Evolutionary conservation across 2,888 invertebrate genomes (phyloP), one percentile per base, ranked within the genome.

Genomic region (Tachina fera): DNA sequence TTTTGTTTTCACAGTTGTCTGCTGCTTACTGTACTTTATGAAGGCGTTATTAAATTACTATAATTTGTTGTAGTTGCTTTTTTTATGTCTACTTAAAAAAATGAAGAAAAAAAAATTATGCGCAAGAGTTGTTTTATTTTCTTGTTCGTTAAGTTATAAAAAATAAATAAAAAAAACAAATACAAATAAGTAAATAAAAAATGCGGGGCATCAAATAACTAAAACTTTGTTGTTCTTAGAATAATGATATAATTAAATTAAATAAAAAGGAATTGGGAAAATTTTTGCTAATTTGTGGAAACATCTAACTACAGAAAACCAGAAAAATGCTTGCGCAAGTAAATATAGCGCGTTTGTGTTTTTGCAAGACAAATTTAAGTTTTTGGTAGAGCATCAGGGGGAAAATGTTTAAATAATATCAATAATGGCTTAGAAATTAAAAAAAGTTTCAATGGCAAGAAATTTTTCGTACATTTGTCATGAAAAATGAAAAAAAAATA

Each of bases 1-100:
- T 41, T 78, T 61, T 41, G 14, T 70, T n/a, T 49, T 19, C 16
- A 19, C 22, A 74, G 49, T 74, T 79, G 74, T 72, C 76, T 80
- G 68, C 65, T 72, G 51, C n/a, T 76, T 10, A n/a, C 58, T 72
- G 53, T 39, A 49, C 31, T 68, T 58, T 75, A 85, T 82, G 85
- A 82, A 82, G 85, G 85, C 85, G 85, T 85, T 75, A 85, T 82
- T 82, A 85, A 85, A 85, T 85, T 82, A 82, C 85, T 82, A 71
- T 78, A 78, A 85, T 85, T 85, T 78, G 67, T 75, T 56, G 72
- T 60, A 78, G 74, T 74, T 63, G 74, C 31, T 68, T 39, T 53
- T 63, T 58, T 68, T 58, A 63, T 72, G 68, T 81, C 49, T 67
- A 72, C 68, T 61, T 47, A 16, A 68, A 58, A 56, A 70, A 41